A percentile compares a stretch with the other conserved stretches of the same genome.
Evolutionary conservation across 2,888 invertebrate genomes (phyloP).

Genomic region (Standfussiana lucernea): DNA sequence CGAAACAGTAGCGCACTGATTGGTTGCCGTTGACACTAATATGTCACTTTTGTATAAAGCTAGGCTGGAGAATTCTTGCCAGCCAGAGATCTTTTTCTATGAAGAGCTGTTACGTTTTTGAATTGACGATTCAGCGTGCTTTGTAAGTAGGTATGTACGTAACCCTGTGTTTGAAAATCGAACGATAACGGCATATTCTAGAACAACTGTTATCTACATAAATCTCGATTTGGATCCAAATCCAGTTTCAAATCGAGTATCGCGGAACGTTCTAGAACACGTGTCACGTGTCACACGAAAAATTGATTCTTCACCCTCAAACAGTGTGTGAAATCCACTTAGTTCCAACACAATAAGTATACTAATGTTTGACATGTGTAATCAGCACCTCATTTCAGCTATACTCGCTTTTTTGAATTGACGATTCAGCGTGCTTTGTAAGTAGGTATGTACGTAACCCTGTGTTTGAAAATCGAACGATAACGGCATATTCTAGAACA

Average conservation of each 20-base stretch:
- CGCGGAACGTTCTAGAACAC: constrained; percentile 1
- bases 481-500: background rate
- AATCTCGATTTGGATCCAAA: background rate
- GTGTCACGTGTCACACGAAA: background rate
- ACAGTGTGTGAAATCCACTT: constrained; percentile 50
- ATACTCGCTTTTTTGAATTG: no score
- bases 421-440: background rate
- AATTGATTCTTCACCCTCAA: constrained; percentile 20
- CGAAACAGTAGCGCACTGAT: background rate
- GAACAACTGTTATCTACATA: background rate
- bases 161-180: background rate
- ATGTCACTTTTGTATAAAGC: constrained; percentile 19
- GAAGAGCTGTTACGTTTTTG: background rate
- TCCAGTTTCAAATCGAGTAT: background rate
- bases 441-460: background rate
- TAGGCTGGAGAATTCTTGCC: background rate
- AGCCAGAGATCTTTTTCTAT: background rate
- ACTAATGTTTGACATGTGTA: constrained; percentile 61
- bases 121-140: constrained; percentile 4
- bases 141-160: background rate
- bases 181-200: background rate
- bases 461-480: background rate
- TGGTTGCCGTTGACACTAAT: constrained; percentile 72
- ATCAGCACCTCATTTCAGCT: constrained; percentile 56
- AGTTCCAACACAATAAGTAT: constrained; percentile 59